These are phyloP conservation scores for Sebastiscus albofasciatus DNA, from an alignment of 2,797 vertebrate species.

Conservation along the genomic window DNA sequence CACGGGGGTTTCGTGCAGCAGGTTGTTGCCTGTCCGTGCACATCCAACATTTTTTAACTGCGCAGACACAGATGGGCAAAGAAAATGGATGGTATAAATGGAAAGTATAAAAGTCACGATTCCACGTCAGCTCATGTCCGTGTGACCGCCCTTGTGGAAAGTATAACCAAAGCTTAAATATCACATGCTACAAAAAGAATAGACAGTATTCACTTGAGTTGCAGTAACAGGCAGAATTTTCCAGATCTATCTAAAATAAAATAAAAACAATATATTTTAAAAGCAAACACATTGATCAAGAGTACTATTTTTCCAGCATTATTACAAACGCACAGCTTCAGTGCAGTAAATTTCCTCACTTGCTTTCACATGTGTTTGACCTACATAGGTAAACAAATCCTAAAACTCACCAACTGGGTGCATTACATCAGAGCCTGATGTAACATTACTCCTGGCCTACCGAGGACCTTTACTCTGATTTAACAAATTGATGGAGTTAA, in stretches of 20 bases:
- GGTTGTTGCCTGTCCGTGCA: no score
- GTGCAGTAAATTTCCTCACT: background rate
- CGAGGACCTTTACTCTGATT: background rate
- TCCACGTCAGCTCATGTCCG: fast-evolving
- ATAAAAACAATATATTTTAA: no score
- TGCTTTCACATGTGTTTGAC: background rate
- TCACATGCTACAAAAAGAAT: background rate
- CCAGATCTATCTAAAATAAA: background rate
- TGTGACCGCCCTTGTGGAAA: no score
- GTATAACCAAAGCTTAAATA: background rate
- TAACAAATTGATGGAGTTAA: background rate
- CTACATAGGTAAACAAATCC: background rate
- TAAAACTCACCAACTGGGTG: background rate
- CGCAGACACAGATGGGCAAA: fast-evolving
- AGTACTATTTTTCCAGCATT: background rate
- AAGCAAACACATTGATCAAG: background rate
- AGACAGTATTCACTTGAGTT: background rate
- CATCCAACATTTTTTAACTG: no score
- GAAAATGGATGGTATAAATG: no score
- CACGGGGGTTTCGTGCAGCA: no score
- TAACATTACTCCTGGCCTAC: background rate
- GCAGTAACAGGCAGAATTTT: background rate
- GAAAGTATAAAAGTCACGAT: no score
- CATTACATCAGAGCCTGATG: slow-evolving; percentile 11
- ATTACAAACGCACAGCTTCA: background rate